phyloP scores from a whole-genome alignment of 1,140 invertebrate genomes.

The Acromyrmex heyeri region DNA sequence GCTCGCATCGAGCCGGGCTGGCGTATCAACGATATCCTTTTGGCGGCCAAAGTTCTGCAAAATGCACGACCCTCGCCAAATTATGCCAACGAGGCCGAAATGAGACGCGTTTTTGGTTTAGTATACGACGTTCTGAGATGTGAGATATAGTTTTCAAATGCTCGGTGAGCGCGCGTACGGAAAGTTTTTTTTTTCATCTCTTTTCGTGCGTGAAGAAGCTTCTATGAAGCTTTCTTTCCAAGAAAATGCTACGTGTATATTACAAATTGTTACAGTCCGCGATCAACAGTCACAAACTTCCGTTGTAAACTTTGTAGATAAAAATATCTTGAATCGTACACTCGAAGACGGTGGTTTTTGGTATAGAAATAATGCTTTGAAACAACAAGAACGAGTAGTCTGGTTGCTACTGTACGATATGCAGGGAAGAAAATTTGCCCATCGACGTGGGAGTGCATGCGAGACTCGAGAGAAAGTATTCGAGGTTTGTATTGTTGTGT shows the following conservation, averaged over 20 bases:
- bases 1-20: constrained; percentile 79
- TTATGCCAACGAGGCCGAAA: constrained; percentile 90
- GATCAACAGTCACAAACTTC: not conserved
- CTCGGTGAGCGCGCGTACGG: not conserved
- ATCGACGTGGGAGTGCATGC: constrained; percentile 78
- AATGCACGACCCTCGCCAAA: constrained; percentile 32
- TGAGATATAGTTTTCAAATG: constrained; percentile 83
- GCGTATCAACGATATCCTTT: constrained; percentile 77
- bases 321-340: constrained; percentile 89
- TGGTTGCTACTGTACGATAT: constrained; percentile 90
- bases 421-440: constrained; percentile 88
- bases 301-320: constrained; percentile 86
- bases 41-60: constrained; percentile 78
- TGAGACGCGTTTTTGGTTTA: constrained; percentile 91
- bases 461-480: constrained; percentile 82
- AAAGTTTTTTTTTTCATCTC: not conserved
- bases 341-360: constrained; percentile 90
- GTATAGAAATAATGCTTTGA: constrained; percentile 85
- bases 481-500: constrained; percentile 32
- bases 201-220: not conserved
- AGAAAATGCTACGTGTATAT: too few species aligned
- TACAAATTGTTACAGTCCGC: too few species aligned
- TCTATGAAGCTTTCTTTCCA: too few species aligned
- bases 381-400: constrained; percentile 84
- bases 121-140: constrained; percentile 93